Conservation (phyloP, 2,113 vertebrate species). For the Girardinichthys multiradiatus region DNA sequence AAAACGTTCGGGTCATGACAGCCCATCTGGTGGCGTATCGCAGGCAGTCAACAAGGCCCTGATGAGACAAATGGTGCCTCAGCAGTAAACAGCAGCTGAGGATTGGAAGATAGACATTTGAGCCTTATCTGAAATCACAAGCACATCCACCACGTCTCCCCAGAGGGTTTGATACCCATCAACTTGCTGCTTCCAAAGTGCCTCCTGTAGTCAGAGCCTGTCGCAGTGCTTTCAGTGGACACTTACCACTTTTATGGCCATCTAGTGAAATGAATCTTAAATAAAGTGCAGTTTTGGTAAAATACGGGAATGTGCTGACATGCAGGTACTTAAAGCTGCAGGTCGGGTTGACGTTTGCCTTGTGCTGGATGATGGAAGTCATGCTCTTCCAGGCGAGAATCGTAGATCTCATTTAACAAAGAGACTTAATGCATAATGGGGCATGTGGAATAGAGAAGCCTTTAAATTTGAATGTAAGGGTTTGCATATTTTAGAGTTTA, state of each 20-base stretch:
- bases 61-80: constrained; percentile 47
- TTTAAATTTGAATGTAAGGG: constrained; percentile 3
- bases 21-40: constrained; percentile 61
- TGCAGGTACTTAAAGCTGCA: background rate
- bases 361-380: constrained; percentile 46
- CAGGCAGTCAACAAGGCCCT: constrained; percentile 61
- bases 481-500: too few relatives aligned
- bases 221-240: background rate
- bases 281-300: background rate
- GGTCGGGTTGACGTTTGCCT: constrained; percentile 41
- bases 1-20: constrained; percentile 69
- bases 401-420: too few relatives aligned
- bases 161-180: constrained; percentile 13
- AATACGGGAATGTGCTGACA: constrained; percentile 10
- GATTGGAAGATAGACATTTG: constrained; percentile 24
- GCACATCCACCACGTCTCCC: constrained; percentile 23
- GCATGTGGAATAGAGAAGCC: constrained; percentile 18
- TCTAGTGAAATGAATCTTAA: constrained; percentile 14
- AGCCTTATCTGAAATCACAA: constrained; percentile 53
- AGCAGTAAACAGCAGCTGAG: constrained; percentile 32
- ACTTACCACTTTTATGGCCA: background rate
- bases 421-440: constrained; percentile 43
- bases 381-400: constrained; percentile 13
- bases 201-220: constrained; percentile 5
- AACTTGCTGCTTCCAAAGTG: constrained; percentile 4